Percentiles rank a stretch among this genome's conserved stretches.
These are phyloP conservation scores for Silvanus unidentatus DNA, from an alignment of 2,888 invertebrate genomes.

Conservation along the genomic window DNA sequence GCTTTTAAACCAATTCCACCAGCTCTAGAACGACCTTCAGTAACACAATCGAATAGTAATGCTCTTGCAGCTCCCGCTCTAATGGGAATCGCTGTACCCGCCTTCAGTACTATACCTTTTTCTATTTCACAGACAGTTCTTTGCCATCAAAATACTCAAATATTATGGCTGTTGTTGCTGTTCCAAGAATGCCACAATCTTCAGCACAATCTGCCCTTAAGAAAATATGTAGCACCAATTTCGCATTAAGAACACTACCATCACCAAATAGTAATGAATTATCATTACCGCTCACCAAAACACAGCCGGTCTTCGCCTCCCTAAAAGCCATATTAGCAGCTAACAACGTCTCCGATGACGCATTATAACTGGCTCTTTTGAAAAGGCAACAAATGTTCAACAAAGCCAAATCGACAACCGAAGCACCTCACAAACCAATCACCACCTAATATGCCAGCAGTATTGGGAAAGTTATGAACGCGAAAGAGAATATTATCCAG, in stretches of 20 bases:
- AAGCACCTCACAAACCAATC: constrained; percentile 46
- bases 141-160: constrained; percentile 26
- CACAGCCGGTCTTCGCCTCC: constrained; percentile 30
- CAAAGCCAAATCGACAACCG: constrained; percentile 38
- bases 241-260: constrained; percentile 35
- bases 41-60: constrained; percentile 13
- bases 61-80: constrained; percentile 43
- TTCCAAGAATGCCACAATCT: constrained; percentile 29
- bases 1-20: constrained; percentile 75
- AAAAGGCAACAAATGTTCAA: constrained; percentile 60
- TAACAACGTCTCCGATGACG: constrained; percentile 73
- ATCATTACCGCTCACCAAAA: constrained; percentile 18
- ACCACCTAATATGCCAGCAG: constrained; percentile 37
- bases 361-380: constrained; percentile 68
- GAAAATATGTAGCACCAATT: constrained; percentile 35
- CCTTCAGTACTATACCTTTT: constrained; percentile 52
- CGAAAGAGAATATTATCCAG: constrained; percentile 81
- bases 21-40: constrained; percentile 48
- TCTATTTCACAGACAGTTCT: constrained; percentile 46
- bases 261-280: constrained; percentile 27
- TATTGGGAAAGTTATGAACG: constrained; percentile 73
- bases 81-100: constrained; percentile 47
- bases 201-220: constrained; percentile 22
- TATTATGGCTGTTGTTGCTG: constrained; percentile 34
- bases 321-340: constrained; percentile 49